phyloP scores from a whole-genome alignment of 2,797 vertebrate genomes.

The Cuculus canorus region DNA sequence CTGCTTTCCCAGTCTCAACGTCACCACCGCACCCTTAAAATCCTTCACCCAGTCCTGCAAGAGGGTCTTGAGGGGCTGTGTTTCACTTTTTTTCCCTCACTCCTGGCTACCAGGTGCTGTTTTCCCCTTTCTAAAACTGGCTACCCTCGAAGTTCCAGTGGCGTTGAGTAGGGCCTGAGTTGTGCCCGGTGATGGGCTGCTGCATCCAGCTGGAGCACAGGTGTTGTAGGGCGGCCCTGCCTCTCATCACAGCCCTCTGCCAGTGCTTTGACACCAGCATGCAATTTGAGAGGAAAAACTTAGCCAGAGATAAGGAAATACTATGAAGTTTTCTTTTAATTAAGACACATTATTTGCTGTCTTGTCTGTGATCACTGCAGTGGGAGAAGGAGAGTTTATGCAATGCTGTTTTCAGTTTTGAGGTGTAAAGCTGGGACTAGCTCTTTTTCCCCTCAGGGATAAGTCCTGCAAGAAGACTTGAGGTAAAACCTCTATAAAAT shows the following conservation, averaged over 20 bases:
- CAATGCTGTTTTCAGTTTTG: not conserved
- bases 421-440: not conserved
- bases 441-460: not conserved
- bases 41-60: not conserved
- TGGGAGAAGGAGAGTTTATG: not conserved
- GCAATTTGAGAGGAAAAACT: not conserved
- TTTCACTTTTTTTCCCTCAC: no score
- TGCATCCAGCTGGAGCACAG: no score
- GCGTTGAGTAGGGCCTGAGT: not conserved
- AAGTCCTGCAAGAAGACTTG: not conserved
- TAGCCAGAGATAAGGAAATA: not conserved
- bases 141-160: accelerated
- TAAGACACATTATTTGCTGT: accelerated
- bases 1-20: not conserved
- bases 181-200: no score
- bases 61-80: accelerated
- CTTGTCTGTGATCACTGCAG: accelerated
- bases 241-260: not conserved
- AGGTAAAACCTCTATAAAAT: not conserved
- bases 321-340: not conserved
- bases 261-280: accelerated
- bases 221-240: no score
- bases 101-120: accelerated
- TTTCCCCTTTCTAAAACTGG: not conserved
- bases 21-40: not conserved